Evolutionary conservation across 2,888 invertebrate genomes (phyloP), one percentile per base, ranked within the genome.

Genomic region (Meta bourneti): DNA sequence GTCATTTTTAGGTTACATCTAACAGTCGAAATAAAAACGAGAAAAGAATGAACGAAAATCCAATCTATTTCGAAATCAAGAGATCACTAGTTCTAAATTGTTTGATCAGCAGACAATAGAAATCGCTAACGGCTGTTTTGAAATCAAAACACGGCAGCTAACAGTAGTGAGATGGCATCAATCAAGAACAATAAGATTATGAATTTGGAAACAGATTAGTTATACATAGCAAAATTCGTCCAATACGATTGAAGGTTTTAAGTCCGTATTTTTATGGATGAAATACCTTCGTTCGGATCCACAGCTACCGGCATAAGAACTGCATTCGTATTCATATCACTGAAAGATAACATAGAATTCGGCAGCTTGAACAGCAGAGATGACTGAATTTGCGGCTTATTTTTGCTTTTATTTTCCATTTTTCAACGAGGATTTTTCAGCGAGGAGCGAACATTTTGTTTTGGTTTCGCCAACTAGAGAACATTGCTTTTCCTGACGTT

Each of bases 281-380:
- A 8, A 61, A 16, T 89, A 79, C 72, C 79, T 13, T 87, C 79
- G n/a, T 70, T 87, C 16, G 49, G 70, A 70, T 82, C 70, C 49
- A 83, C 82, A 48, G 89, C 89, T n/a, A 89, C 89, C 82, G 89
- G 83, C 89, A 89, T 78, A 34, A 89, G 70, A 52, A 83, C 48
- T 70, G 82, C 16, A 78, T 69, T 83, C 9, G 70, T 69, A 77
- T 82, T 83, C 83, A 82, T 77, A 72, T 82, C 81, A 72, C 19
- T 74, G 54, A 79, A 79, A 34, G 89, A 89, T 16, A 89, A 54
- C 83, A 89, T 78, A 52, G 82, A 75, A 75, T 89, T 83, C 8
- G 89, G 89, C 19, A 71, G 11, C 48, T 83, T 49, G 1, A 89
- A 83, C 34, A 89, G 74, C 19, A 89, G 70, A 52, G 89, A 78